Conservation (phyloP, 2,888 invertebrate genomes). For the Macaria notata region DNA sequence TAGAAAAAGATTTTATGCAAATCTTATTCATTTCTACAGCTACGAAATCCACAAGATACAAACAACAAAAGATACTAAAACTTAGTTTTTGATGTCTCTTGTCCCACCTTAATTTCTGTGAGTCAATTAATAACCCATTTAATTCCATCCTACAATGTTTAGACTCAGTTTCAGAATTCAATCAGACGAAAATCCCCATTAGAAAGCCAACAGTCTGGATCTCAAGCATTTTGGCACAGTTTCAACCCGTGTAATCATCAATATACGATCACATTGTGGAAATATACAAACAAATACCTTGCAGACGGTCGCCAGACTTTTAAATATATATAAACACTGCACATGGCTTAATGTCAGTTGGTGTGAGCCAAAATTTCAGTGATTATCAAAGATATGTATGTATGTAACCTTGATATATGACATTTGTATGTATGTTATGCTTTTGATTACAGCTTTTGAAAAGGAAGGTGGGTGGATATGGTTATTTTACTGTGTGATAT, state of each 20-base stretch:
- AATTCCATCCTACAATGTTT: no score
- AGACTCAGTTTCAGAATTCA: background rate
- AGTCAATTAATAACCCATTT: no score
- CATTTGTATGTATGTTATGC: background rate
- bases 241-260: slow-evolving; percentile 38
- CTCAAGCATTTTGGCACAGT: slow-evolving; percentile 36
- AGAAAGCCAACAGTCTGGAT: slow-evolving; percentile 21
- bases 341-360: slow-evolving; percentile 30
- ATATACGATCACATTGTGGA: slow-evolving; percentile 43
- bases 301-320: slow-evolving; percentile 62
- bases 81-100: no score
- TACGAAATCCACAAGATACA: no score
- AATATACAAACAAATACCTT: slow-evolving; percentile 42
- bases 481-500: no score
- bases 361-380: slow-evolving; percentile 38
- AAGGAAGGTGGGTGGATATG: background rate
- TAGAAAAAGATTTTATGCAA: no score
- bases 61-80: no score
- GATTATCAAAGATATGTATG: slow-evolving; percentile 36
- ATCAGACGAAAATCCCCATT: slow-evolving; percentile 14
- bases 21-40: no score
- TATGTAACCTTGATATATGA: slow-evolving; percentile 32
- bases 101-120: no score
- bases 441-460: background rate
- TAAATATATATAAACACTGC: slow-evolving; percentile 39